Percentiles rank a stretch among this genome's conserved stretches.
Conservation (phyloP, 1,140 invertebrate species). For the Drosophila insularis region DNA sequence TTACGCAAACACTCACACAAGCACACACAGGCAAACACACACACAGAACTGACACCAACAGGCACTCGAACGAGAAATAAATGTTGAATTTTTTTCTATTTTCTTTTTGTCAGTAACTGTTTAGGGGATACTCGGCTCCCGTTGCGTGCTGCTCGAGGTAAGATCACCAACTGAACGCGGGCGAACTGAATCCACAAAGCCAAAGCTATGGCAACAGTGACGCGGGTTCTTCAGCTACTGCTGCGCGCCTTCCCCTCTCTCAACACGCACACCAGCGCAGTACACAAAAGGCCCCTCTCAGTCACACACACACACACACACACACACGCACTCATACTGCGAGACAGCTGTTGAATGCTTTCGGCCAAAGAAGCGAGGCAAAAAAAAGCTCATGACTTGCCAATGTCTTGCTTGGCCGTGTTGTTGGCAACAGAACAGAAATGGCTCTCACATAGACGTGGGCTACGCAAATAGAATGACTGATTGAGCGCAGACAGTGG, state of each 20-base stretch:
- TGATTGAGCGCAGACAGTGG: slow-evolving; percentile 62
- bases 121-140: slow-evolving; percentile 23
- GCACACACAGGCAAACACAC: slow-evolving; percentile 29
- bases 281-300: slow-evolving; percentile 18
- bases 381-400: slow-evolving; percentile 59
- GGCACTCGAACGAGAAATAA: slow-evolving; percentile 37
- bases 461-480: slow-evolving; percentile 56
- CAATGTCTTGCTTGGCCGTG: slow-evolving; percentile 13
- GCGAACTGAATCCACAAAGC: slow-evolving; percentile 32
- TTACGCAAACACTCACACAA: slow-evolving; percentile 25
- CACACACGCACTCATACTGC: slow-evolving; percentile 26
- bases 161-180: slow-evolving; percentile 67
- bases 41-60: slow-evolving; percentile 21
- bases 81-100: slow-evolving; percentile 28
- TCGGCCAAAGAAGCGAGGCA: slow-evolving; percentile 48
- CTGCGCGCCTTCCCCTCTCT: slow-evolving; percentile 28
- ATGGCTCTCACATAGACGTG: slow-evolving; percentile 16
- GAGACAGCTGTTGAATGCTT: slow-evolving; percentile 75
- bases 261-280: slow-evolving; percentile 12
- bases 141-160: slow-evolving; percentile 62
- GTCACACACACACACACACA: slow-evolving; percentile 34
- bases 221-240: slow-evolving; percentile 45
- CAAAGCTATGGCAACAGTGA: slow-evolving; percentile 24
- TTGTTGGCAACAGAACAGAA: slow-evolving; percentile 14
- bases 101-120: slow-evolving; percentile 4